Evolutionary conservation across 2,888 invertebrate species (phyloP).

Genomic region (Corythucha ciliata): DNA sequence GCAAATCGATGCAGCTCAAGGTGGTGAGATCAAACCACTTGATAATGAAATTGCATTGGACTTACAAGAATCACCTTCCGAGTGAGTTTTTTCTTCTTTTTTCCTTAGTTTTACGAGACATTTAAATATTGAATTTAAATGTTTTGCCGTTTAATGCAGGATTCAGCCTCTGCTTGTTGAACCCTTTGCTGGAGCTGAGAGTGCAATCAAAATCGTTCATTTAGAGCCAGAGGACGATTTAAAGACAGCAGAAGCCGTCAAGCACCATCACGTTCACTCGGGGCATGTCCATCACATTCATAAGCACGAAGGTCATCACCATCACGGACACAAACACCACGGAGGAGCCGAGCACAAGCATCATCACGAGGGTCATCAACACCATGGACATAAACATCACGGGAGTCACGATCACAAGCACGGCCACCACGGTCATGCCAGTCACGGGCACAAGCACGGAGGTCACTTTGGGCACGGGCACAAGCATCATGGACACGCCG

Average conservation of each 20-base stretch:
- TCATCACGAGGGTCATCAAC: slow-evolving; percentile 33
- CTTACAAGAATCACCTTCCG: no score
- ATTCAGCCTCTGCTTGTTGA: no score
- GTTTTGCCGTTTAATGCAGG: no score
- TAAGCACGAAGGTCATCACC: slow-evolving; percentile 33
- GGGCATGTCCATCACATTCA: slow-evolving; percentile 34
- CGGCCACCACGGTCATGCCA: slow-evolving; percentile 28
- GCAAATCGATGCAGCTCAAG: no score
- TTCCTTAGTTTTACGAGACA: no score
- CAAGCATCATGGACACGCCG: slow-evolving; percentile 34
- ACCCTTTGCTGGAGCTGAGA: no score
- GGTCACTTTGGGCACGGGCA: slow-evolving; percentile 34
- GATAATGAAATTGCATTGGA: no score
- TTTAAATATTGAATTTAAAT: no score
- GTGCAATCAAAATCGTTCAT: slow-evolving; percentile 14
- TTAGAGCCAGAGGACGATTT: slow-evolving; percentile 27
- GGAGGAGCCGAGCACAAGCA: slow-evolving; percentile 36
- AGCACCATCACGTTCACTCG: slow-evolving; percentile 32
- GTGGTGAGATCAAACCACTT: no score
- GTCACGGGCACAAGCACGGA: slow-evolving; percentile 32
- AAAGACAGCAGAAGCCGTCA: slow-evolving; percentile 32
- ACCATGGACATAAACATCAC: slow-evolving; percentile 33
- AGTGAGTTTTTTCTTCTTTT: no score
- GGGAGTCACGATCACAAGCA: slow-evolving; percentile 32
- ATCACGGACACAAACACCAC: slow-evolving; percentile 36